phyloP scores from a whole-genome alignment of 2,797 vertebrate genomes.

The Poeciliopsis paucimaculata region DNA sequence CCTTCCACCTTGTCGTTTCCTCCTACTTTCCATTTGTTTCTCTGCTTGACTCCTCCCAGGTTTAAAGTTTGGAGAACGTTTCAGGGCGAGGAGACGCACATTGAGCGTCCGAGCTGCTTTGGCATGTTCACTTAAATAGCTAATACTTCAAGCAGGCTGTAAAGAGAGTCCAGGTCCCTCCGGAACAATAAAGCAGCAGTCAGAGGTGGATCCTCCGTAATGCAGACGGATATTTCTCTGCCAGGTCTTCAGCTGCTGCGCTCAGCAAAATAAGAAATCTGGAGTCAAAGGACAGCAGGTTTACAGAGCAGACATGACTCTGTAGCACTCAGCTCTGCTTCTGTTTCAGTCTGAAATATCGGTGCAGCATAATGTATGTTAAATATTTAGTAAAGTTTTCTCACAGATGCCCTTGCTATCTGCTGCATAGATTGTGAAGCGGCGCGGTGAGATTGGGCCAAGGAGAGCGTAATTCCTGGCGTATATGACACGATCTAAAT shows the following conservation, averaged over 20 bases:
- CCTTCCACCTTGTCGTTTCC: conserved; percentile 17
- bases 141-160: conserved; percentile 73
- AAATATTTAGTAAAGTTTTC: neutral
- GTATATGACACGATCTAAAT: conserved; percentile 62
- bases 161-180: conserved; percentile 66
- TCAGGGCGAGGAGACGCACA: conserved; percentile 34
- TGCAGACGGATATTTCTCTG: conserved; percentile 68
- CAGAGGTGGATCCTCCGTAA: conserved; percentile 67
- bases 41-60: conserved; percentile 59
- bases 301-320: conserved; percentile 30
- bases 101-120: conserved; percentile 54
- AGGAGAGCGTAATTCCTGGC: conserved; percentile 35
- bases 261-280: conserved; percentile 60
- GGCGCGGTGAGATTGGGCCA: conserved; percentile 15
- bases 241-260: conserved; percentile 56
- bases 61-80: conserved; percentile 35
- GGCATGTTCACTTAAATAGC: conserved; percentile 71
- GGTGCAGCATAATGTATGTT: neutral
- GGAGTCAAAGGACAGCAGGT: conserved; percentile 54
- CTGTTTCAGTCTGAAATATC: conserved; percentile 3
- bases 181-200: conserved; percentile 70
- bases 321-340: neutral
- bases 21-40: conserved; percentile 31
- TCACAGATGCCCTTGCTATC: conserved; percentile 5
- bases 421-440: neutral